Evolutionary conservation across 2,797 vertebrate species (phyloP).

Genomic region (Nannoperca australis): DNA sequence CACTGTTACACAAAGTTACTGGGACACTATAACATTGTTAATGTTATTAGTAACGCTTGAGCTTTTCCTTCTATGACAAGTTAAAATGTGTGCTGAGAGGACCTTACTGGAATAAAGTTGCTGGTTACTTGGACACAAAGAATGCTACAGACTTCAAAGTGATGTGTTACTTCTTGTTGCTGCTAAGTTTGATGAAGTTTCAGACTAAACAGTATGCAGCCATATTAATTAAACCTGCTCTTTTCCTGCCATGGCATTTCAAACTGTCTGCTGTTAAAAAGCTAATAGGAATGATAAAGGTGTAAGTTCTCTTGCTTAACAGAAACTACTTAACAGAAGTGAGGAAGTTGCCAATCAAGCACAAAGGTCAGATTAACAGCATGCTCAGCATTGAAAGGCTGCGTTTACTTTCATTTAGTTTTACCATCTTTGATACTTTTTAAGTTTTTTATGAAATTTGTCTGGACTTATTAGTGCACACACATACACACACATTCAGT

Average conservation of each 20-base stretch:
- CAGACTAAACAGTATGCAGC: background rate
- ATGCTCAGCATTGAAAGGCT: background rate
- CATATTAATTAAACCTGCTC: background rate
- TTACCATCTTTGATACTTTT: background rate
- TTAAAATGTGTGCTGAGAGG: background rate
- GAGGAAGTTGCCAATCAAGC: no score
- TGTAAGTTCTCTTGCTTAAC: no score
- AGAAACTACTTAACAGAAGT: no score
- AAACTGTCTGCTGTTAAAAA: background rate
- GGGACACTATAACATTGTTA: background rate
- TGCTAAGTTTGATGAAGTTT: background rate
- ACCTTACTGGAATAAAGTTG: background rate
- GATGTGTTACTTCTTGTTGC: background rate
- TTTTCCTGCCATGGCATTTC: background rate
- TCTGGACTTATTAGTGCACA: background rate
- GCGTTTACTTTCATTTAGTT: background rate
- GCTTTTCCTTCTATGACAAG: background rate
- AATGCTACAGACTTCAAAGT: background rate
- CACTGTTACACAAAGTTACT: background rate
- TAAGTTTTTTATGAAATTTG: background rate
- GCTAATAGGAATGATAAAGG: no score
- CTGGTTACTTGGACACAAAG: background rate
- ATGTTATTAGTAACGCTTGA: conserved; percentile 5
- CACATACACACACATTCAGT: background rate
- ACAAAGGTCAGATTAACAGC: background rate